Conservation (phyloP, 2,797 vertebrate genomes). For the Gambelia wislizenii region DNA sequence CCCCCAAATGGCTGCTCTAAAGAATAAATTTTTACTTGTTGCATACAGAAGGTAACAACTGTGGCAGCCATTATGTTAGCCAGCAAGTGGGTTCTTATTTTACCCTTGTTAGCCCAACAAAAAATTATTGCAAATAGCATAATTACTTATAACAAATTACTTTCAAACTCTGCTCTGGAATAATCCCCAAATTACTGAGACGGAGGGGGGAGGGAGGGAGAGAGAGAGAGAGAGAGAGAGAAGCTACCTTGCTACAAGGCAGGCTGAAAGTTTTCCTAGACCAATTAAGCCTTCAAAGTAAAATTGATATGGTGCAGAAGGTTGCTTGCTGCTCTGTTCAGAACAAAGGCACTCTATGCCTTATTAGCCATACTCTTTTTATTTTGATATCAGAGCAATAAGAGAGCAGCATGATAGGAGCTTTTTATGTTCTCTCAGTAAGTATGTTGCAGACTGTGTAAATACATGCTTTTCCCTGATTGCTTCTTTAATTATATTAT, state of each 20-base stretch:
- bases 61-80: too few relatives aligned
- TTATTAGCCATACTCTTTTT: constrained; percentile 15
- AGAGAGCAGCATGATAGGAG: background rate
- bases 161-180: too few relatives aligned
- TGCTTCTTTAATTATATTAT: constrained; percentile 39
- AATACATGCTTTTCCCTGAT: constrained; percentile 10
- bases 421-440: background rate
- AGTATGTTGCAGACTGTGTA: background rate
- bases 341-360: background rate
- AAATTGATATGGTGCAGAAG: background rate
- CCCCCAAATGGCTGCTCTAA: too few relatives aligned
- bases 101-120: too few relatives aligned
- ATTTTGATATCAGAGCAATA: background rate
- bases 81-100: too few relatives aligned
- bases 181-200: background rate
- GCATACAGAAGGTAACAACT: too few relatives aligned
- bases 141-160: too few relatives aligned
- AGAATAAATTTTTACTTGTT: too few relatives aligned
- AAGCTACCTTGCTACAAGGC: background rate
- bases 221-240: background rate
- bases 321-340: constrained; percentile 4
- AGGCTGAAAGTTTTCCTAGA: background rate
- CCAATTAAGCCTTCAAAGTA: constrained; percentile 16
- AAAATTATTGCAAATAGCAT: too few relatives aligned
- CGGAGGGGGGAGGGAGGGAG: too few relatives aligned